These are phyloP conservation scores for Parauchenoglanis ngamensis DNA, from an alignment of 2,797 vertebrate genomes.

Conservation along the genomic window DNA sequence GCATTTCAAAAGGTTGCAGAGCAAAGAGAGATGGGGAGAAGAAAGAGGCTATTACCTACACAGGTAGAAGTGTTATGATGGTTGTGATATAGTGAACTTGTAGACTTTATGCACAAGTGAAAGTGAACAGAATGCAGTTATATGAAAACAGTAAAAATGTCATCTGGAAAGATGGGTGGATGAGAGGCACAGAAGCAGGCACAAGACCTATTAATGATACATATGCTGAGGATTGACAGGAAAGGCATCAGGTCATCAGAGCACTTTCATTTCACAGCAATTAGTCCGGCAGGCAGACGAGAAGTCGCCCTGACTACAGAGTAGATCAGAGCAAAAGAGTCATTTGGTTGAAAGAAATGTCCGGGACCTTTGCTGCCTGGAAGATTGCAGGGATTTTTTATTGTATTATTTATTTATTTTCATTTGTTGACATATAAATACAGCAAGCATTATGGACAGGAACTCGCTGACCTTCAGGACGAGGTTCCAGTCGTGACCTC, in stretches of 20 bases:
- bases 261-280: slow-evolving; percentile 67
- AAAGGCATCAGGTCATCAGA: slow-evolving; percentile 63
- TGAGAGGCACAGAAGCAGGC: slow-evolving; percentile 52
- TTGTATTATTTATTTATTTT: not conserved
- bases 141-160: slow-evolving; percentile 68
- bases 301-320: slow-evolving; percentile 60
- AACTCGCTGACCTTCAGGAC: slow-evolving; percentile 55
- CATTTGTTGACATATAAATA: slow-evolving; percentile 34
- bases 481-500: slow-evolving; percentile 29
- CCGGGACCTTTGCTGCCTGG: slow-evolving; percentile 28
- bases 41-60: slow-evolving; percentile 61
- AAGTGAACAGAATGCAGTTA: not conserved
- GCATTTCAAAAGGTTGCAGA: slow-evolving; percentile 66
- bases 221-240: slow-evolving; percentile 60
- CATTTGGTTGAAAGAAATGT: slow-evolving; percentile 58
- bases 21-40: slow-evolving; percentile 51
- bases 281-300: slow-evolving; percentile 58
- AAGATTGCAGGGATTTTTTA: slow-evolving; percentile 48
- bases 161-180: slow-evolving; percentile 59
- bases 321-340: slow-evolving; percentile 38
- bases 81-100: slow-evolving; percentile 63
- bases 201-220: slow-evolving; percentile 70
- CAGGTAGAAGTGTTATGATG: slow-evolving; percentile 67
- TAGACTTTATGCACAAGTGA: slow-evolving; percentile 58
- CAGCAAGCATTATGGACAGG: slow-evolving; percentile 53